phyloP scores from a whole-genome alignment of 2,113 vertebrate genomes.

The Oryzias javanicus region DNA sequence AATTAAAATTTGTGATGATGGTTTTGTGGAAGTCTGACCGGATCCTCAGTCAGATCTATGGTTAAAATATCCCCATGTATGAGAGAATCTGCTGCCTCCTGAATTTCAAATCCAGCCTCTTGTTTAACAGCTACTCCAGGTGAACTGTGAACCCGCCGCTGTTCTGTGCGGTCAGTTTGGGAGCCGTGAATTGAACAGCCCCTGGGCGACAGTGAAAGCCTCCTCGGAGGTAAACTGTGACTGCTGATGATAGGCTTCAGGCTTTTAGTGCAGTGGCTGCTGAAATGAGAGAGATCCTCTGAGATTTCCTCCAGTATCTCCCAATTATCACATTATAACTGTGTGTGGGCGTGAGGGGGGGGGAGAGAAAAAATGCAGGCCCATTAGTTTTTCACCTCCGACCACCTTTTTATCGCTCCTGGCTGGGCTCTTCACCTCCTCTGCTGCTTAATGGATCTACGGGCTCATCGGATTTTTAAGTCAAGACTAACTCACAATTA shows the following conservation, averaged over 20 bases:
- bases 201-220: conserved; percentile 41
- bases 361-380: conserved; percentile 62
- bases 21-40: no score
- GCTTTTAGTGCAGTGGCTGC: conserved; percentile 57
- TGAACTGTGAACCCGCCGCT: background rate
- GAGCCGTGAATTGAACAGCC: conserved; percentile 46
- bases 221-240: conserved; percentile 46
- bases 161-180: conserved; percentile 29
- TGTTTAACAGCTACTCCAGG: conserved; percentile 19
- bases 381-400: conserved; percentile 85
- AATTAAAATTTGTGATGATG: no score
- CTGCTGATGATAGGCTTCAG: conserved; percentile 45
- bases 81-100: background rate
- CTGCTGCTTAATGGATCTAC: conserved; percentile 69
- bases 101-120: background rate
- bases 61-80: background rate
- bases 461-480: conserved; percentile 61
- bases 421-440: conserved; percentile 57
- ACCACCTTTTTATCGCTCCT: conserved; percentile 70
- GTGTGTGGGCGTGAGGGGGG: conserved; percentile 74
- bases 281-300: conserved; percentile 68
- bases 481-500: conserved; percentile 73
- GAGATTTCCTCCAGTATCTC: conserved; percentile 79
- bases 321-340: conserved; percentile 85
- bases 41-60: no score